Evolutionary conservation across 2,888 invertebrate genomes (phyloP), one percentile per base, ranked within the genome.

Genomic region (Xanthorhoe designata): DNA sequence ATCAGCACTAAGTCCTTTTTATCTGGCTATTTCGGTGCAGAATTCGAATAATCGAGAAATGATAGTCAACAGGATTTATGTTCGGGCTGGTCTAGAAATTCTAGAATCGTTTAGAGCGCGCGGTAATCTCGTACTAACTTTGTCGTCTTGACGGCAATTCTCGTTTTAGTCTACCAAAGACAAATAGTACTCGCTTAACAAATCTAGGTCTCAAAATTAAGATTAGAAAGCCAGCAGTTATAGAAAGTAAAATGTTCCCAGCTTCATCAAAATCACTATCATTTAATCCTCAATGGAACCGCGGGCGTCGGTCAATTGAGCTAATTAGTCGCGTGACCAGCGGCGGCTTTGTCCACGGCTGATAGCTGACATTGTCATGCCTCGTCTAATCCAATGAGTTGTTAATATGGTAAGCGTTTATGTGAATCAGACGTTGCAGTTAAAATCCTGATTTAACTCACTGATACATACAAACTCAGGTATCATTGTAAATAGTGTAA

Each of bases 311-410:
- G 55, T 67, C 73, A 72, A 75, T 75, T 75, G 70, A 64, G 29
- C 61, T 72, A 73, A 73, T 73, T 72, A 69, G 61, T 71, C 61
- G 71, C 74, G 64, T 69, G 71, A 61, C 61, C 61, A 66, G 54
- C 61, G 67, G 61, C 59, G 50, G 62, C 61, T 69, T 49, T 60
- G 61, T 62, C 58, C 57, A 32, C 45, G 18, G 24, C 47, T 38
- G 50, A 53, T 50, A 19, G 52, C 53, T 60, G 53, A 53, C 54
- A 53, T 42, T 50, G 61, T 19, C 61, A 51, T 60, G 58, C 4
- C 50, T 55, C 47, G n/a, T 59, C 56, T 66, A 69, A 64, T 63
- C 60, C 45, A 57, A 67, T 63, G 59, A 63, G 45, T 53, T 57
- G 53, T 49, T 63, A 47, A 53, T 57, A 15, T 49, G n/a, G 17